Evolutionary conservation across 2,797 vertebrate genomes (phyloP).

Genomic region (Agapornis canus): DNA sequence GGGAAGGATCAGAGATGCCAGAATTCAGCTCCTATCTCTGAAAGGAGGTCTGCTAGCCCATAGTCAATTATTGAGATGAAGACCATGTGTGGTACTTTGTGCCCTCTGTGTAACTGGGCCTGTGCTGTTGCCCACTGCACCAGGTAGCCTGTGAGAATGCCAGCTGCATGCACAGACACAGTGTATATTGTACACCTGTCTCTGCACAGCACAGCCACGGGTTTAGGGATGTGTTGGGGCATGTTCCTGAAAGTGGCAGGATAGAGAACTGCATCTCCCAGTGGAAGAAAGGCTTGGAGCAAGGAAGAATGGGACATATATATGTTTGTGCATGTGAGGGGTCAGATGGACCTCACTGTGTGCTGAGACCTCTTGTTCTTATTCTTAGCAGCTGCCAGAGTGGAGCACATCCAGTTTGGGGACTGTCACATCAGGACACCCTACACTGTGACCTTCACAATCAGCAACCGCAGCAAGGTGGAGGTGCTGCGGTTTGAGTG

Average conservation of each 20-base stretch:
- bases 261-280: neutral
- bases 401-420: constrained; percentile 84
- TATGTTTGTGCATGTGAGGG: neutral
- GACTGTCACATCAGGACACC: constrained; percentile 77
- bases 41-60: neutral
- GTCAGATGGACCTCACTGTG: rapidly evolving
- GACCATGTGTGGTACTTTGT: neutral
- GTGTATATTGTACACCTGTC: neutral
- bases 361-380: neutral
- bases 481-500: constrained; percentile 87
- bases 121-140: neutral
- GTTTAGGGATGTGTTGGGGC: neutral
- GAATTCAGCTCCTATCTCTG: neutral
- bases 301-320: rapidly evolving
- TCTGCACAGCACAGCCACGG: neutral
- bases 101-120: neutral
- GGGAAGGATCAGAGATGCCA: neutral
- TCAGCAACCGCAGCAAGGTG: constrained; percentile 85
- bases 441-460: constrained; percentile 81
- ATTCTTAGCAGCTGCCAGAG: constrained; percentile 64
- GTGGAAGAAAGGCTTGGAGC: neutral
- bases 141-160: neutral
- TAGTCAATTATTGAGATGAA: neutral
- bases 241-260: neutral
- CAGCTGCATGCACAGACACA: neutral